phyloP scores from a whole-genome alignment of 2,888 invertebrate species.

The Lasioglossum leucozonium region DNA sequence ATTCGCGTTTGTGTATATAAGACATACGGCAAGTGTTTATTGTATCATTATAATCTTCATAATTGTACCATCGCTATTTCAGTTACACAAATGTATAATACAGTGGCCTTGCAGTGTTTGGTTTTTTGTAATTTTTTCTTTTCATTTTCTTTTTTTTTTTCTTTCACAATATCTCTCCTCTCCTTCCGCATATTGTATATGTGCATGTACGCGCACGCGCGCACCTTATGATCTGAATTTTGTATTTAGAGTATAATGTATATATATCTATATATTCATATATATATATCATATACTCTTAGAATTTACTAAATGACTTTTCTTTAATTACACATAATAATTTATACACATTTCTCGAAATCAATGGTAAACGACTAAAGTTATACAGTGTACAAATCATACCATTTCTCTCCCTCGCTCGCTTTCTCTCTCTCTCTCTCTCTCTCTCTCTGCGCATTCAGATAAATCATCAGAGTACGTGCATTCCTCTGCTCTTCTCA shows the following conservation, averaged over 20 bases:
- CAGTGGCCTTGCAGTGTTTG: conserved; percentile 74
- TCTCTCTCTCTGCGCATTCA: conserved; percentile 51
- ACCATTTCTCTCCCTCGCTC: conserved; percentile 58
- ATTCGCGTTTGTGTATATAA: conserved; percentile 68
- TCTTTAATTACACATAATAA: conserved; percentile 81
- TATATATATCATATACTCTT: conserved; percentile 66
- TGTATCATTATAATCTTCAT: conserved; percentile 75
- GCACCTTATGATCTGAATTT: conserved; percentile 34
- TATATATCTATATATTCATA: conserved; percentile 65
- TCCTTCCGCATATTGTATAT: conserved; percentile 45
- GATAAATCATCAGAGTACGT: conserved; percentile 59
- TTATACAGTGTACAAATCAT: conserved; percentile 79
- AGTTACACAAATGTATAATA: conserved; percentile 79
- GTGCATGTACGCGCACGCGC: conserved; percentile 7
- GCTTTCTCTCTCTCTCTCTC: not conserved
- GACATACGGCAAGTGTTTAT: conserved; percentile 80
- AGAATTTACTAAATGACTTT: conserved; percentile 79
- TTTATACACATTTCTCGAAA: conserved; percentile 81
- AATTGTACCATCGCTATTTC: conserved; percentile 76
- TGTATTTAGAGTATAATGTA: conserved; percentile 51
- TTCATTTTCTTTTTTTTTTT: not conserved
- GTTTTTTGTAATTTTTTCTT: conserved; percentile 60
- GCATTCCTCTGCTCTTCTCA: conserved; percentile 20
- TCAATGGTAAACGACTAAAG: conserved; percentile 79
- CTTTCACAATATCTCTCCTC: conserved; percentile 39